Evolutionary conservation across 2,797 vertebrate species (phyloP).

Genomic region (Zonotrichia albicollis): DNA sequence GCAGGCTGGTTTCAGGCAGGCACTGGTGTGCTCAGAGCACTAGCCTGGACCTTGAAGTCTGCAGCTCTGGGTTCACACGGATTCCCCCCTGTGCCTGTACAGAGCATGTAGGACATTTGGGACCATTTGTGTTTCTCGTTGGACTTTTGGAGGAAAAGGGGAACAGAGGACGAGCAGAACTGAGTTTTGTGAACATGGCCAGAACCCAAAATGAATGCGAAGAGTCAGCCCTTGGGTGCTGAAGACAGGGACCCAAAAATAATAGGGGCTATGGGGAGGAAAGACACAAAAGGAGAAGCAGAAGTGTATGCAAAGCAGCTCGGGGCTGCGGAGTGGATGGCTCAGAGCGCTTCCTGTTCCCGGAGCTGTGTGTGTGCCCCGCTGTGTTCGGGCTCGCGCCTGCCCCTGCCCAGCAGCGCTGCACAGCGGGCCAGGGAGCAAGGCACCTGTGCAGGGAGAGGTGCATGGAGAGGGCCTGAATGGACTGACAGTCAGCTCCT

Average conservation of each 20-base stretch:
- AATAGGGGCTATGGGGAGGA: not conserved
- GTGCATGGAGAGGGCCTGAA: not conserved
- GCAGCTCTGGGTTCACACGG: not conserved
- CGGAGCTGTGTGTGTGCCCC: not conserved
- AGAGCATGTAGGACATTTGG: not conserved
- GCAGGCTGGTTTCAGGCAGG: not conserved
- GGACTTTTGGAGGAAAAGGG: not conserved
- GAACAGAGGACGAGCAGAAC: not conserved
- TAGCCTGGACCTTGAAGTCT: not conserved
- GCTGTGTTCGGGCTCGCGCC: not conserved
- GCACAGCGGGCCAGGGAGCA: not conserved
- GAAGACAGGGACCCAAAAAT: not conserved
- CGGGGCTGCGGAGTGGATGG: constrained; percentile 59
- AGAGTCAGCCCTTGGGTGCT: not conserved
- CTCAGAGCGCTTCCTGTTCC: constrained; percentile 78
- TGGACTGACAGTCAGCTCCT: not conserved
- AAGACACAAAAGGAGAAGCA: constrained; percentile 77
- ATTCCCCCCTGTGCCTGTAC: not conserved
- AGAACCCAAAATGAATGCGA: not conserved
- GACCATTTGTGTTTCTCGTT: not conserved
- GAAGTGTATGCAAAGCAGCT: constrained; percentile 76
- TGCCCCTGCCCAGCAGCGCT: not conserved
- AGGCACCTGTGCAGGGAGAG: not conserved
- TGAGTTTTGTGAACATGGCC: not conserved
- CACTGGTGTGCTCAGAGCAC: not conserved